A percentile compares a stretch with the other conserved stretches of the same genome.
Conservation (phyloP, 2,113 vertebrate species). For the Leiothrix lutea region DNA sequence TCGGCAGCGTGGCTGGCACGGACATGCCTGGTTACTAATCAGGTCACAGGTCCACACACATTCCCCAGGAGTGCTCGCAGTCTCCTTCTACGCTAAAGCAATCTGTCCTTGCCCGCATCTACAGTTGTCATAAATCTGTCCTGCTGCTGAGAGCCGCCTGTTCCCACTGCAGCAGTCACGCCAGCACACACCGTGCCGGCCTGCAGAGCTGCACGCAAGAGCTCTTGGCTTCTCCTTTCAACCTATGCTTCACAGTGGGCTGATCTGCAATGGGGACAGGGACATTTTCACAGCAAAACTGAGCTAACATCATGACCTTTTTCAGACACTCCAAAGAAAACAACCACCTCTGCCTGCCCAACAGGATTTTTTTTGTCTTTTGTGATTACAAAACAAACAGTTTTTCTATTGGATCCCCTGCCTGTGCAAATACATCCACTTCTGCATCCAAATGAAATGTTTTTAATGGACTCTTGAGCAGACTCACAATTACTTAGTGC, state of each 20-base stretch:
- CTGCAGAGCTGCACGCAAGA: background rate
- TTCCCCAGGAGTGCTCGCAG: background rate
- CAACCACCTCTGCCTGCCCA: background rate
- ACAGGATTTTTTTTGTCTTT: background rate
- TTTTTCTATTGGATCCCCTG: background rate
- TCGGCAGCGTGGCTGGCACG: background rate
- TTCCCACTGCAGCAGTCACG: background rate
- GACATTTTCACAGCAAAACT: background rate
- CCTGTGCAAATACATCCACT: background rate
- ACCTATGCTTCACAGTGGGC: fast-evolving
- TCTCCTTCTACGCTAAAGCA: background rate
- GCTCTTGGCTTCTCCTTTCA: background rate
- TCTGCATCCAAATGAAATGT: background rate
- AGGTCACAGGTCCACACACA: background rate
- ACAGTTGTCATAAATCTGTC: background rate
- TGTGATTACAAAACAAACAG: background rate
- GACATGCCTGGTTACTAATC: background rate
- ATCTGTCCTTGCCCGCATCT: background rate
- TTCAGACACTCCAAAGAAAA: background rate
- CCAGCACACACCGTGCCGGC: background rate
- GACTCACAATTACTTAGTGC: background rate
- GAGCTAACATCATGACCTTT: background rate
- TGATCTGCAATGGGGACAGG: background rate
- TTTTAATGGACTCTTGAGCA: background rate
- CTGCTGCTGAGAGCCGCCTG: background rate